Conservation (phyloP, 2,888 invertebrate species). For the Eupithecia tripunctaria region DNA sequence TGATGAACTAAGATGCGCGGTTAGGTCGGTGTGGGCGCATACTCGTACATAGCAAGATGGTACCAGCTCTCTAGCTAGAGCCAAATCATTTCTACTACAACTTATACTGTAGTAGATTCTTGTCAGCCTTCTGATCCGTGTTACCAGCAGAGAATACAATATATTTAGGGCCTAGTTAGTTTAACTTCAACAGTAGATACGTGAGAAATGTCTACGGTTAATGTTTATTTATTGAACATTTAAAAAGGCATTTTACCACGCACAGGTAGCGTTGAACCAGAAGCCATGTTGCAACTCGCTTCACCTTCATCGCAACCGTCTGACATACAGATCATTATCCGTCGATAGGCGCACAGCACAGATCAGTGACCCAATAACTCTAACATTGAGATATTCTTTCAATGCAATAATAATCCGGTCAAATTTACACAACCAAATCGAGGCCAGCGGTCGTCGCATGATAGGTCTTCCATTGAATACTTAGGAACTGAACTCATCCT, state of each 20-base stretch:
- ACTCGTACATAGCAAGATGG: no score
- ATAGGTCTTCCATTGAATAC: conserved; percentile 17
- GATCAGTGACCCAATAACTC: conserved; percentile 33
- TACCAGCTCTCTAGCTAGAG: no score
- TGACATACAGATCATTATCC: conserved; percentile 34
- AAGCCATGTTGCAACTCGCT: conserved; percentile 26
- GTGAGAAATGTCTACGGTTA: background rate
- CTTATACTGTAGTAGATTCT: no score
- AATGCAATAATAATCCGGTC: conserved; percentile 24
- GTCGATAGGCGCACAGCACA: conserved; percentile 25
- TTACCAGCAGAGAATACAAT: no score
- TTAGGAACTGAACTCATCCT: conserved; percentile 17
- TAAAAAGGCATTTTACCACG: conserved; percentile 5
- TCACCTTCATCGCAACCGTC: conserved; percentile 29
- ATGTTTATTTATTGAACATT: no score
- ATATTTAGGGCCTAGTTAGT: background rate
- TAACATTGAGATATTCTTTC: conserved; percentile 24
- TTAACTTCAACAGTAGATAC: background rate
- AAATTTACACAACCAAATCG: conserved; percentile 24
- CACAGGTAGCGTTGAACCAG: conserved; percentile 16
- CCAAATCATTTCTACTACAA: no score
- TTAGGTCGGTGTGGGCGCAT: background rate
- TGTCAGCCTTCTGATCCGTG: no score
- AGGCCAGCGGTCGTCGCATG: conserved; percentile 14
- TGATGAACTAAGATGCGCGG: background rate